Evolutionary conservation across 2,797 vertebrate species (phyloP).

Genomic region (Chloroceryle amazona): DNA sequence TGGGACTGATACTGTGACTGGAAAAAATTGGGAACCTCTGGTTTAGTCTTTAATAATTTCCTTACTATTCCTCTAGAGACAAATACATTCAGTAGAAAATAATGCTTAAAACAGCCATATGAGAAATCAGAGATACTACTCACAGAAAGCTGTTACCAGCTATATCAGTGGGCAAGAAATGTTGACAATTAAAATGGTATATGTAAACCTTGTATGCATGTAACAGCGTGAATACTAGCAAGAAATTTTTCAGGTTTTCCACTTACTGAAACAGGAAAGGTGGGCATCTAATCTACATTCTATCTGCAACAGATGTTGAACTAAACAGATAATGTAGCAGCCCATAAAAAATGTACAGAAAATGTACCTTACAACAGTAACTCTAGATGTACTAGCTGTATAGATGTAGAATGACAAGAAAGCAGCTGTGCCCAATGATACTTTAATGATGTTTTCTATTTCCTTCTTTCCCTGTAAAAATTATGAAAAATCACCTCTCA

Average conservation of each 20-base stretch:
- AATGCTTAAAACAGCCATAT: neutral
- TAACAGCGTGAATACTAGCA: neutral
- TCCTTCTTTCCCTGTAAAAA: neutral
- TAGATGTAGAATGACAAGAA: neutral
- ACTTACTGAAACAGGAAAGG: neutral
- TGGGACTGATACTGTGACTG: neutral
- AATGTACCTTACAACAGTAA: neutral
- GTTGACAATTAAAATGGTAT: neutral
- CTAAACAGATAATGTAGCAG: neutral
- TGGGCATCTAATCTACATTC: neutral
- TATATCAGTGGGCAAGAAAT: neutral
- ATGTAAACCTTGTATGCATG: neutral
- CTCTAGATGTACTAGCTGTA: neutral
- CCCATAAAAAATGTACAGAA: neutral
- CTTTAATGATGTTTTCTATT: neutral
- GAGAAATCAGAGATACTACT: neutral
- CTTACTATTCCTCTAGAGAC: neutral
- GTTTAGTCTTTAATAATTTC: neutral
- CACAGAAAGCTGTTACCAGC: neutral
- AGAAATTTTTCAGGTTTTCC: neutral
- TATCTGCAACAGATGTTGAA: neutral
- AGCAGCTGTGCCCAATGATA: neutral
- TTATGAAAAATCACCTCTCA: neutral
- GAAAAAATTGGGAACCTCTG: neutral
- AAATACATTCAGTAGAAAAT: neutral